Evolutionary conservation across 2,888 invertebrate species (phyloP), one percentile per base, ranked within the genome.

Genomic region (Sipha maydis): DNA sequence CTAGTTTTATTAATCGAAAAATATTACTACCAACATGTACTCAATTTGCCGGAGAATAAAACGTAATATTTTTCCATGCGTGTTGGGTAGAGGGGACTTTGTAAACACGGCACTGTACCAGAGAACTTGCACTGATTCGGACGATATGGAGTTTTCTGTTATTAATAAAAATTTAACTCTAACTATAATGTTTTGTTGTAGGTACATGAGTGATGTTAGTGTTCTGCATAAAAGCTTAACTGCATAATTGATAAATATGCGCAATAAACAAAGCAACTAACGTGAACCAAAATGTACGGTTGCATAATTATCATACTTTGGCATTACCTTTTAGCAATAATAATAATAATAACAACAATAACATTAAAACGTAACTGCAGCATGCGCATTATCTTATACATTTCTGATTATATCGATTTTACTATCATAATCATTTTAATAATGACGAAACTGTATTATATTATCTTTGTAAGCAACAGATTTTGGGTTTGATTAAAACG

Each of bases 401-500:
- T 61, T 61, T 61, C 21, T 61, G 61, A 61, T 61, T 3, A 25
- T 25, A 25, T 25, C 61, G 25, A 61, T 25, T 25, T 25, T 21
- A 61, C 9, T 3, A 61, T 21, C 0, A 21, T 61, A 14, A 56
- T 4, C 9, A 61, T 61, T 21, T 21, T 25, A 61, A 61, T 25
- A 28, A 69, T 28, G 28, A 19, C 38, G 31, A n/a, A 61, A 67
- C 21, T 21, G 8, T 21, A 61, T 25, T 61, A 19, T 34, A 71
- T 48, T 38, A 73, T 56, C 8, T 21, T 34, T 83, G 17, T n/a
- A 54, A 73, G n/a, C 19, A 9, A n/a, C 54, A 19, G 0, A 25
- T 4, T 21, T 61, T 38, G n/a, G 5, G n/a, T 83, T 56, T 28
- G 56, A 83, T 83, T 56, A 75, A 83, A 83, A 83, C 56, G 38